Conservation (phyloP, 2,113 vertebrate genomes). For the Pterophyllum scalare region DNA sequence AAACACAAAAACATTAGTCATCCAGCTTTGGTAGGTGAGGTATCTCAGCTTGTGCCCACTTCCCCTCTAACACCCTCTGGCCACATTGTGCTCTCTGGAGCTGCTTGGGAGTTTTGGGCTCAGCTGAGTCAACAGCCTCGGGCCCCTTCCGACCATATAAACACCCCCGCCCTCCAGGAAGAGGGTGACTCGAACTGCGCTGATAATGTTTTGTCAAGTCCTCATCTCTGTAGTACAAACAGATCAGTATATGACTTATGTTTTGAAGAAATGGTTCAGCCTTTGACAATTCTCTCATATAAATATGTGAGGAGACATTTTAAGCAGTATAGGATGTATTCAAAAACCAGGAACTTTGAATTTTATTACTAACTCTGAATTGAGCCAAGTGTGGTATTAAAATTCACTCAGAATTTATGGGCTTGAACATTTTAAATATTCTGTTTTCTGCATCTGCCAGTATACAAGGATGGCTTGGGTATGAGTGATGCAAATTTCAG, state of each 20-base stretch:
- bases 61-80: neutral
- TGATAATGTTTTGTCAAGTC: constrained; percentile 62
- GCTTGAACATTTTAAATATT: neutral
- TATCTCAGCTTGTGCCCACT: constrained; percentile 27
- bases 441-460: neutral
- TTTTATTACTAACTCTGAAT: neutral
- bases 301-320: neutral
- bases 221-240: constrained; percentile 66
- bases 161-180: constrained; percentile 63
- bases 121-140: constrained; percentile 71
- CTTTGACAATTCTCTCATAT: neutral
- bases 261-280: constrained; percentile 17
- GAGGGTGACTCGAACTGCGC: constrained; percentile 44
- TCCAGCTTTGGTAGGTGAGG: neutral
- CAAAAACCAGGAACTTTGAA: neutral
- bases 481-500: too few species aligned
- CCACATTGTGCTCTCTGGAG: neutral
- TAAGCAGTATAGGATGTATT: neutral
- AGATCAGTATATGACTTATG: constrained; percentile 53
- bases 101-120: constrained; percentile 41
- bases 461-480: neutral
- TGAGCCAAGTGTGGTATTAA: neutral
- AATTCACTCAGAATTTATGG: neutral
- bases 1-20: constrained; percentile 6
- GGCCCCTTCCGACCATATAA: constrained; percentile 43